Percentiles rank a stretch among this genome's conserved stretches.
Conservation (phyloP, 2,797 vertebrate genomes). For the Loris lydekkerianus region DNA sequence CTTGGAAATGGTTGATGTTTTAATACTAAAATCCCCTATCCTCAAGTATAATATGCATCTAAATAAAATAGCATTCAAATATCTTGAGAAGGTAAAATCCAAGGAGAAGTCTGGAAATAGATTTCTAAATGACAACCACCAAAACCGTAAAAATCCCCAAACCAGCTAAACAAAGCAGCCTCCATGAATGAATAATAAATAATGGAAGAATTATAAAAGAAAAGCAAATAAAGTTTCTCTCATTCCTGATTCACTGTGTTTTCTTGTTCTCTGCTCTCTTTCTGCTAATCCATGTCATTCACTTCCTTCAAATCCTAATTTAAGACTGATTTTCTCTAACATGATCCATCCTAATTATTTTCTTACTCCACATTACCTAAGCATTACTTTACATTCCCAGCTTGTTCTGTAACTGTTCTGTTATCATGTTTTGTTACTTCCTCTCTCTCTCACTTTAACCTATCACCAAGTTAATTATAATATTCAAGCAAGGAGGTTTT, state of each 20-base stretch:
- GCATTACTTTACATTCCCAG: neutral
- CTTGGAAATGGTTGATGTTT: conserved; percentile 40
- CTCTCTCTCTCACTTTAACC: neutral
- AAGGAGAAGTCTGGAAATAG: conserved; percentile 27
- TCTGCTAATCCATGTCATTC: neutral
- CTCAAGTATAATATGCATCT: neutral
- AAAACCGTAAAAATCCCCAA: neutral
- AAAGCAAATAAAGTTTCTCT: neutral
- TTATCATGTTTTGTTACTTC: neutral
- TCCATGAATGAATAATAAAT: neutral
- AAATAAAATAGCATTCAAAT: conserved; percentile 51
- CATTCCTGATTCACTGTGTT: neutral
- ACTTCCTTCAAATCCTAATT: neutral
- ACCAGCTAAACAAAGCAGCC: neutral
- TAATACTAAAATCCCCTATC: conserved; percentile 28
- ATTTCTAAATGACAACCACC: conserved; percentile 37
- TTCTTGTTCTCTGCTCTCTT: neutral
- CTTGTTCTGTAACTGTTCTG: neutral
- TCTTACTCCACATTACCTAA: neutral
- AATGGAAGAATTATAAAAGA: neutral
- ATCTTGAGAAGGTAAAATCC: conserved; percentile 1
- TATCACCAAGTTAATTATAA: conserved; percentile 7
- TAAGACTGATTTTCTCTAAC: neutral
- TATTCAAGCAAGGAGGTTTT: neutral
- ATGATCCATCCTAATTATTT: neutral